Evolutionary conservation across 1,140 invertebrate species (phyloP).

Genomic region (Ips nitidus): DNA sequence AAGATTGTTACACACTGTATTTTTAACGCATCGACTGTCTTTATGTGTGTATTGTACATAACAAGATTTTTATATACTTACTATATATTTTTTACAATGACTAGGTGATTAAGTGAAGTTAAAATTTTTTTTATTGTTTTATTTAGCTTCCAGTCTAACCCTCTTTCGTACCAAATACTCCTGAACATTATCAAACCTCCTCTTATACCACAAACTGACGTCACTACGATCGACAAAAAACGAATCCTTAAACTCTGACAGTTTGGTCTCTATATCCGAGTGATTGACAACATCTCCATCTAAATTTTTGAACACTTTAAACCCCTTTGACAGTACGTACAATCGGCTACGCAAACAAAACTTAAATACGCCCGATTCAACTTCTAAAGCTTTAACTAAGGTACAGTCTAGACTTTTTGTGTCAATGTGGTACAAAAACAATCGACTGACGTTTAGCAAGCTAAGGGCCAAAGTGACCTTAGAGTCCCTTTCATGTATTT

Average conservation of each 20-base stretch:
- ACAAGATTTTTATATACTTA: too few species aligned
- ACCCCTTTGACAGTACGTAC: slow-evolving; percentile 52
- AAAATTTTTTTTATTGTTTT: slow-evolving; percentile 16
- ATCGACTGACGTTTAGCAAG: slow-evolving; percentile 53
- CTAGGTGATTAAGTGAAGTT: background rate
- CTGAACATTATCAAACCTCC: slow-evolving; percentile 74
- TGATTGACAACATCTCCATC: slow-evolving; percentile 43
- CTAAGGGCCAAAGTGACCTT: slow-evolving; percentile 52
- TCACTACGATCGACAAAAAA: slow-evolving; percentile 44
- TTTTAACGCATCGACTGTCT: too few species aligned
- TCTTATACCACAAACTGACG: slow-evolving; percentile 69
- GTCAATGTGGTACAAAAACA: slow-evolving; percentile 43
- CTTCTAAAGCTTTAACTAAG: slow-evolving; percentile 34
- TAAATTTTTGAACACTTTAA: slow-evolving; percentile 48
- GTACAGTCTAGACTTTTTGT: slow-evolving; percentile 29
- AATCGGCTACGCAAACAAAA: slow-evolving; percentile 47
- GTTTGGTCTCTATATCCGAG: slow-evolving; percentile 40
- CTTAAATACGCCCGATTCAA: slow-evolving; percentile 15
- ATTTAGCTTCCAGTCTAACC: slow-evolving; percentile 54
- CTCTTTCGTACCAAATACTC: slow-evolving; percentile 77
- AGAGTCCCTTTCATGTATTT: slow-evolving; percentile 51
- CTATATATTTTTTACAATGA: background rate
- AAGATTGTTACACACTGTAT: too few species aligned
- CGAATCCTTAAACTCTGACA: slow-evolving; percentile 50
- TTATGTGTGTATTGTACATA: too few species aligned